These are phyloP conservation scores for Agriopis marginaria DNA, from an alignment of 2,888 invertebrate species.

Conservation along the genomic window DNA sequence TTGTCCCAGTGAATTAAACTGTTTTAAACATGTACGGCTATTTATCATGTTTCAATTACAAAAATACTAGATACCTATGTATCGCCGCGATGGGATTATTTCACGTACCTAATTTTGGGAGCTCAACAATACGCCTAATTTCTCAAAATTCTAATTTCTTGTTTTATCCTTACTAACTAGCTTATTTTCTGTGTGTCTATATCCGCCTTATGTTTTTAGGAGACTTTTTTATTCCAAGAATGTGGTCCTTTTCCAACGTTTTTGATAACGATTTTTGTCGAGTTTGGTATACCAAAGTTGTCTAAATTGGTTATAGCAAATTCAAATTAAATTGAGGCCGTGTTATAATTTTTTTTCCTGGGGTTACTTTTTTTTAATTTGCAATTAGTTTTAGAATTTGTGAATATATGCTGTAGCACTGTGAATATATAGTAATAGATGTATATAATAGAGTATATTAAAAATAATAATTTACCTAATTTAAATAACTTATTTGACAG, in stretches of 20 bases:
- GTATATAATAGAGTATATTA: constrained; percentile 71
- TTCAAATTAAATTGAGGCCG: background rate
- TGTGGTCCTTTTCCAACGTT: too few species aligned
- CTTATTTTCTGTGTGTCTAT: background rate
- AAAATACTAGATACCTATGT: background rate
- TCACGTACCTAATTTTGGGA: background rate
- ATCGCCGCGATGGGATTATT: background rate
- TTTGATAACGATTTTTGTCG: background rate
- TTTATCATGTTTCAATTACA: background rate
- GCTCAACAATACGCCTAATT: background rate
- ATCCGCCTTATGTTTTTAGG: constrained; percentile 20
- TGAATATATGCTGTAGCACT: constrained; percentile 49
- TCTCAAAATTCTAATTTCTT: background rate
- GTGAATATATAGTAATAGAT: constrained; percentile 65
- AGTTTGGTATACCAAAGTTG: background rate
- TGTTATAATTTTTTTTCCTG: background rate
- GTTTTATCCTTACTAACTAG: background rate
- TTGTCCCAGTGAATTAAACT: constrained; percentile 25
- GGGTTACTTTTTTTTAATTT: background rate
- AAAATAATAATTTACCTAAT: constrained; percentile 59
- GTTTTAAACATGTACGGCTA: background rate
- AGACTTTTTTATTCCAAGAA: background rate
- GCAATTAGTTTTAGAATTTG: constrained; percentile 15
- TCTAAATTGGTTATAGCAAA: background rate
- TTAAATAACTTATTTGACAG: constrained; percentile 79